Evolutionary conservation across 2,888 invertebrate genomes (phyloP).

Genomic region (Tenthredo notha): DNA sequence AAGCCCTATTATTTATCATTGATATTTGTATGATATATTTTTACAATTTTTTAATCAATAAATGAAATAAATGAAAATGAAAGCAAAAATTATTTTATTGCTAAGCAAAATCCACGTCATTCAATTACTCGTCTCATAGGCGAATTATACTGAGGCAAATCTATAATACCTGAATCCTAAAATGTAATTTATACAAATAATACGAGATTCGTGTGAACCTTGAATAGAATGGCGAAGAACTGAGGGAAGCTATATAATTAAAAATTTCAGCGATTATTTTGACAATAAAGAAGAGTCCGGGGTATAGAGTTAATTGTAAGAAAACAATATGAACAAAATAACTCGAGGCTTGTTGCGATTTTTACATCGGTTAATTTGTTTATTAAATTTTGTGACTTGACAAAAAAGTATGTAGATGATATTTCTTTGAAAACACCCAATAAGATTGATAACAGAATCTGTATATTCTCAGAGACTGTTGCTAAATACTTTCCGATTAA

Average conservation of each 20-base stretch:
- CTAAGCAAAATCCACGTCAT: slow-evolving; percentile 8
- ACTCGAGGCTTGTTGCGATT: background rate
- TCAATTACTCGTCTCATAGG: background rate
- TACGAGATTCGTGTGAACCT: slow-evolving; percentile 14
- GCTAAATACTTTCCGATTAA: background rate
- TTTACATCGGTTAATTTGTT: background rate
- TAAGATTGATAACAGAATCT: background rate
- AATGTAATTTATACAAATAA: slow-evolving; percentile 4
- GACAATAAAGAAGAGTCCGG: background rate
- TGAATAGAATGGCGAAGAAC: background rate
- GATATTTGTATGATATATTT: slow-evolving; percentile 10
- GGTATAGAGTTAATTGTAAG: background rate
- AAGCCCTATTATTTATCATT: background rate
- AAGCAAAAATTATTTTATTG: background rate
- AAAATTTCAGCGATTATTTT: background rate
- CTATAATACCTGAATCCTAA: background rate
- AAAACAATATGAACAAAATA: background rate
- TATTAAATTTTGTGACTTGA: background rate
- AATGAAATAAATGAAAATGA: background rate
- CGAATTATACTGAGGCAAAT: background rate
- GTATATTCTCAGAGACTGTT: background rate
- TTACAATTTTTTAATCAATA: background rate
- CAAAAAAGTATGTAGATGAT: background rate
- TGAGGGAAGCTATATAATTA: too few relatives aligned
- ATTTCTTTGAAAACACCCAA: background rate